Conservation (phyloP, 2,797 vertebrate species). For the Schizopygopsis pylzovi region DNA sequence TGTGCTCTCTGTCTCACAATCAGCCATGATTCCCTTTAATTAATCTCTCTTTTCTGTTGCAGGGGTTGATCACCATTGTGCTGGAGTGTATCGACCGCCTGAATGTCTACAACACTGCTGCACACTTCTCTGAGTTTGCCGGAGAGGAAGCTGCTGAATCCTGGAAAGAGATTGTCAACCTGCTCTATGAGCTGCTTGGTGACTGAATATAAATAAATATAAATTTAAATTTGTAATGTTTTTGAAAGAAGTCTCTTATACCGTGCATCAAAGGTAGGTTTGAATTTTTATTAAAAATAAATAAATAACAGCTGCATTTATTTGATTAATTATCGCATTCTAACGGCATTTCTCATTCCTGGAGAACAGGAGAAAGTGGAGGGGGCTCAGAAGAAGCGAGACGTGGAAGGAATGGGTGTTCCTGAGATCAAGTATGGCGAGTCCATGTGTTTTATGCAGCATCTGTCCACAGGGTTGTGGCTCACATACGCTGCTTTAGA, state of each 20-base stretch:
- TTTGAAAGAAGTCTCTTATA: conserved; percentile 63
- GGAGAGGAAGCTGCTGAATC: conserved; percentile 92
- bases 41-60: conserved; percentile 1
- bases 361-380: conserved; percentile 89
- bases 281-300: background rate
- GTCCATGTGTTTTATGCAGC: conserved; percentile 94
- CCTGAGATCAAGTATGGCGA: conserved; percentile 96
- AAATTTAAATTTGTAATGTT: background rate
- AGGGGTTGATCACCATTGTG: conserved; percentile 94
- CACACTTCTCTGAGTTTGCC: conserved; percentile 91
- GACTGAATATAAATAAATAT: conserved; percentile 6
- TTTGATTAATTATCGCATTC: background rate
- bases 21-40: background rate
- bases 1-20: background rate
- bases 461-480: conserved; percentile 89
- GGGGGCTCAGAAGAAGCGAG: conserved; percentile 83
- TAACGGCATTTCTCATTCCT: background rate
- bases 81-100: conserved; percentile 92
- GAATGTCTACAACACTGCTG: conserved; percentile 91
- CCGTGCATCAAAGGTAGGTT: conserved; percentile 85
- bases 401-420: conserved; percentile 92
- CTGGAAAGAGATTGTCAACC: conserved; percentile 96
- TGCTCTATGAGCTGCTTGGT: conserved; percentile 93
- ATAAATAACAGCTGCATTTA: background rate
- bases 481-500: conserved; percentile 90